phyloP scores from a whole-genome alignment of 2,888 invertebrate species.

The Netelia inedita region DNA sequence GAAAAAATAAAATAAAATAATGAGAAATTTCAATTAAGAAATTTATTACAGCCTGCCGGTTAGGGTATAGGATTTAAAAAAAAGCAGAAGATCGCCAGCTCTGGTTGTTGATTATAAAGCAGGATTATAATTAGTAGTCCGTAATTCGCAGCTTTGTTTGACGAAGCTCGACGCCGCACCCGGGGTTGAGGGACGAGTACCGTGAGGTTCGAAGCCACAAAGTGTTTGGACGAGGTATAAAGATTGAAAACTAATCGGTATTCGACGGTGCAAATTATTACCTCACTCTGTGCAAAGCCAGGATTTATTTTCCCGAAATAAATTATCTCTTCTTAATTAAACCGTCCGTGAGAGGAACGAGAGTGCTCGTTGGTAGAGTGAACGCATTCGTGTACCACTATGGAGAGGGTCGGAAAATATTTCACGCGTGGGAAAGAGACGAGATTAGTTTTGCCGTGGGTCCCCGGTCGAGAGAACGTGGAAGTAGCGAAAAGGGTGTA shows the following conservation, averaged over 20 bases:
- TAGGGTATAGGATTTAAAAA: no score
- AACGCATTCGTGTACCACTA: conserved; percentile 1
- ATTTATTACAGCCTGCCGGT: not conserved
- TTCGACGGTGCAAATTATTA: conserved; percentile 40
- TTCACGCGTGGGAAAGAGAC: conserved; percentile 12
- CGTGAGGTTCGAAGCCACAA: not conserved
- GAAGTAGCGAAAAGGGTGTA: not conserved
- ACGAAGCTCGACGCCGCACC: not conserved
- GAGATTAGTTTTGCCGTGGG: conserved; percentile 43
- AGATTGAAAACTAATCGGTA: conserved; percentile 55
- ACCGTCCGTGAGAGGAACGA: conserved; percentile 55
- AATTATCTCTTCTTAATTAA: conserved; percentile 69
- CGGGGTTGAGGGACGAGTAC: not conserved
- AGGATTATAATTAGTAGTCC: not conserved
- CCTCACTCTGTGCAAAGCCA: conserved; percentile 13
- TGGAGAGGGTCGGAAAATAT: conserved; percentile 9
- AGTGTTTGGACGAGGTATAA: conserved; percentile 31
- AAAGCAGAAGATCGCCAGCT: not conserved
- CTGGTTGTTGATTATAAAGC: not conserved
- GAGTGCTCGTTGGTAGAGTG: conserved; percentile 17
- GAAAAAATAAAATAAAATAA: not conserved
- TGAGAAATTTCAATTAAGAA: not conserved
- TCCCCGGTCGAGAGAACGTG: not conserved
- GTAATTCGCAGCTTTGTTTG: conserved; percentile 5
- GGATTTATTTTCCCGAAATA: conserved; percentile 66